Base-by-base conservation (phyloP, 2,797 vertebrate genomes). In the Apodemus agrarius region DNA sequence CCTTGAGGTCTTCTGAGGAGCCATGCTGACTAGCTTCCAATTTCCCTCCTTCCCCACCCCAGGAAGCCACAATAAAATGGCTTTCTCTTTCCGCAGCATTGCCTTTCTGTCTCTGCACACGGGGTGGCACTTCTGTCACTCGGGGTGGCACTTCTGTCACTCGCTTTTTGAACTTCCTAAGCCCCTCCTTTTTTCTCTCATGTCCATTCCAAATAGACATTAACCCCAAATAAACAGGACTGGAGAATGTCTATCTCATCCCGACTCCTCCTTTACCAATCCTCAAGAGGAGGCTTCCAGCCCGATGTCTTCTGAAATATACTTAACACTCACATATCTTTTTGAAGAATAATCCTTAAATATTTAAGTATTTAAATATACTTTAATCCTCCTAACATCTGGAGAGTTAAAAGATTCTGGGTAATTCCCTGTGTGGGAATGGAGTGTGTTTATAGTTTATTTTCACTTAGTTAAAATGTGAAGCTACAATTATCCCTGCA, bases 401-500 rank as follows among this genome's bases (percentile, higher is more conserved):
- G 88, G 69, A 84, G 14, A 49, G 76, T 84, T 93, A 75, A 43
- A 65, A 88, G 85, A 49, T 85, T 86, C 80, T 76, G 52, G 3
- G 21, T 84, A 94, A 52, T 72, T 94, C 57, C 29, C 76, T 63
- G 1, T 43, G 75, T 84, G 89, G 95, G 96, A 96, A 91, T 26
- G 91, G 85, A 97, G 26, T 43, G 63, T 96, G 92, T 96, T 97
- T 96, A 88, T 59, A 54, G 93, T 95, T 97, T 96, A 96, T 95
- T 95, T 95, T 96, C 93, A 93, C 69, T 96, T 96, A 86, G 90
- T 94, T 96, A 93, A 97, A 96, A 88, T 96, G 74, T 94, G 76
- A n/a, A 87, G 65, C 89, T 85, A 90, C 87, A 96, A 93, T 96
- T 97, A 96, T 93, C 91, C 91, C 84, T 91, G 93, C 90, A 95